phyloP scores from a whole-genome alignment of 2,888 invertebrate genomes.

The Zaprionus obscuricornis region DNA sequence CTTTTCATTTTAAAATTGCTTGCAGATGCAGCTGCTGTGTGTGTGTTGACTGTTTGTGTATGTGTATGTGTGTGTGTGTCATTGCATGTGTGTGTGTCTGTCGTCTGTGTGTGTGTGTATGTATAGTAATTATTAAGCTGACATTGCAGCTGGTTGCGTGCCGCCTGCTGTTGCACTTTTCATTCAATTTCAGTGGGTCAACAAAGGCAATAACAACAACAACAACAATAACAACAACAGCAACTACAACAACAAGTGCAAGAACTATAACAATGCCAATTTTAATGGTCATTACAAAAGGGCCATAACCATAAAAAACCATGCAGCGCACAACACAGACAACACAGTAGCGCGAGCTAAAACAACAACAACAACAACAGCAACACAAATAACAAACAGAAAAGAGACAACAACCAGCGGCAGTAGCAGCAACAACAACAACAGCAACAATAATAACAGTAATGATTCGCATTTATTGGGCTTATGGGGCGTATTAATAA shows the following conservation, averaged over 20 bases:
- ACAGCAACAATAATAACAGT: slow-evolving; percentile 28
- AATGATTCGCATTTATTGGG: slow-evolving; percentile 67
- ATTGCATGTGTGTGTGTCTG: slow-evolving; percentile 6
- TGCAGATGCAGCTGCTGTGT: slow-evolving; percentile 50
- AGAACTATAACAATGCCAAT: slow-evolving; percentile 70
- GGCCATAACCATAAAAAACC: slow-evolving; percentile 71
- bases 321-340: slow-evolving; percentile 40
- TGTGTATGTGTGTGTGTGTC: slow-evolving; percentile 5
- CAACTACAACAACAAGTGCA: slow-evolving; percentile 10
- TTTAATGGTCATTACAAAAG: slow-evolving; percentile 72
- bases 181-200: slow-evolving; percentile 41
- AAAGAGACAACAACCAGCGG: no score
- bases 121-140: slow-evolving; percentile 70
- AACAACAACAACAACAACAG: slow-evolving; percentile 16
- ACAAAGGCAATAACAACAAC: slow-evolving; percentile 27
- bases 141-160: slow-evolving; percentile 58
- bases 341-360: slow-evolving; percentile 4
- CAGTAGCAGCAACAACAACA: slow-evolving; percentile 14
- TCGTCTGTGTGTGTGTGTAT: slow-evolving; percentile 12
- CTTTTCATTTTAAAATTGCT: slow-evolving; percentile 56
- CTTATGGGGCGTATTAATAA: slow-evolving; percentile 75
- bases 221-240: slow-evolving; percentile 26
- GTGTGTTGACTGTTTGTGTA: background rate
- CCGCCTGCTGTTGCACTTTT: slow-evolving; percentile 49
- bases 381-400: slow-evolving; percentile 30